phyloP scores from a whole-genome alignment of 2,113 vertebrate genomes.

The Elachura formosa region DNA sequence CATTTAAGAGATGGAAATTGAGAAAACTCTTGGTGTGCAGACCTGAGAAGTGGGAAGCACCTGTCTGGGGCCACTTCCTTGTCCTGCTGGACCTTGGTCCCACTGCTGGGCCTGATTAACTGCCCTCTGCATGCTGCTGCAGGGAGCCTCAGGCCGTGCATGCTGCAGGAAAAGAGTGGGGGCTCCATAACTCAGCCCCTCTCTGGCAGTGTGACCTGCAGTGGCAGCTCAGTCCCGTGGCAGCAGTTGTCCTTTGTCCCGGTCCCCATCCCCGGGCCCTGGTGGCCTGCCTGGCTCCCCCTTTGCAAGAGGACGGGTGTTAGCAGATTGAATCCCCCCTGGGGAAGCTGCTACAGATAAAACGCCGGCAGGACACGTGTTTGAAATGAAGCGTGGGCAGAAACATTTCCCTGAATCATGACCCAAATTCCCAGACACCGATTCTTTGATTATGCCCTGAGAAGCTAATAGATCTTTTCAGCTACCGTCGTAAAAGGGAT shows the following conservation, averaged over 20 bases:
- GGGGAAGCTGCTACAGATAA: neutral
- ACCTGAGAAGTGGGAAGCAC: neutral
- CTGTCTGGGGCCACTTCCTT: neutral
- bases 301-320: neutral
- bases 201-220: neutral
- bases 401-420: conserved; percentile 47
- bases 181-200: neutral
- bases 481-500: neutral
- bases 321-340: neutral
- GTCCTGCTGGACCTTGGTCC: neutral
- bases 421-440: conserved; percentile 48
- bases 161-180: neutral
- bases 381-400: conserved; percentile 2
- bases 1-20: neutral
- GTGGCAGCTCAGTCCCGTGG: neutral
- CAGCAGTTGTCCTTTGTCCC: neutral
- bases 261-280: fast-evolving
- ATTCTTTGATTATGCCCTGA: conserved; percentile 47
- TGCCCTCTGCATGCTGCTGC: neutral
- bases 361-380: conserved; percentile 8
- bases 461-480: conserved; percentile 42
- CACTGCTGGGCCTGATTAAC: neutral
- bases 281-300: neutral
- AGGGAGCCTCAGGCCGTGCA: neutral
- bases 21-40: neutral